These are phyloP conservation scores for Apaloderma vittatum DNA, from an alignment of 2,113 vertebrate genomes.

Conservation along the genomic window DNA sequence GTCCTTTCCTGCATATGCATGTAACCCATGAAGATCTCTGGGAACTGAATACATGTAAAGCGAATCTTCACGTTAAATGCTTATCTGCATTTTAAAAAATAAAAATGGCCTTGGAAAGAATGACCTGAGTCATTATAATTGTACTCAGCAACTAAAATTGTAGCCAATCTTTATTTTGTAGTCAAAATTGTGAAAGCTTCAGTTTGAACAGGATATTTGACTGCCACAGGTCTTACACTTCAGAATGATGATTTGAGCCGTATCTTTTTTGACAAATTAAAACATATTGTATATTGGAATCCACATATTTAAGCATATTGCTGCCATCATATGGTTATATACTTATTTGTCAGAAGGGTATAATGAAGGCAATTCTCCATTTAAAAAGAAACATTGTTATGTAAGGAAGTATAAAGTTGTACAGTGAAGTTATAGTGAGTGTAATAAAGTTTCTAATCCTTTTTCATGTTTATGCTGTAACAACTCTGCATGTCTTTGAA, in stretches of 20 bases:
- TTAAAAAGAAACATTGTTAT: not conserved
- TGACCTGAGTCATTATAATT: not conserved
- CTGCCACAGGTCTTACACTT: not conserved
- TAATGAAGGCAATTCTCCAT: not conserved
- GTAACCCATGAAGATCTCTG: not conserved
- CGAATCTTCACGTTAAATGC: not conserved
- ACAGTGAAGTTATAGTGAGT: not conserved
- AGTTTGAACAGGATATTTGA: not conserved
- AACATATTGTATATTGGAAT: not conserved
- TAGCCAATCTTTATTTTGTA: not conserved
- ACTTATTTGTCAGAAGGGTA: conserved; percentile 1
- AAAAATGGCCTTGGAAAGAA: not conserved
- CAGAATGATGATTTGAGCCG: not conserved
- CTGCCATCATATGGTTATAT: conserved; percentile 64
- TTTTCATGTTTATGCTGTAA: not conserved
- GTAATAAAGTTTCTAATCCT: not conserved
- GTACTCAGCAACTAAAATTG: not conserved
- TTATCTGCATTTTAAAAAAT: not conserved
- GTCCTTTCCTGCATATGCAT: not conserved
- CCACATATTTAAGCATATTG: conserved; percentile 50
- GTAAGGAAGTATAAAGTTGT: not conserved
- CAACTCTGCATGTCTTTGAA: not conserved
- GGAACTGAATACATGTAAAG: not conserved
- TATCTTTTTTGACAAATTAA: not conserved
- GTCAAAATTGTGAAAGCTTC: not conserved